Conservation (phyloP, 2,888 invertebrate species). For the Ctenicera cuprea region DNA sequence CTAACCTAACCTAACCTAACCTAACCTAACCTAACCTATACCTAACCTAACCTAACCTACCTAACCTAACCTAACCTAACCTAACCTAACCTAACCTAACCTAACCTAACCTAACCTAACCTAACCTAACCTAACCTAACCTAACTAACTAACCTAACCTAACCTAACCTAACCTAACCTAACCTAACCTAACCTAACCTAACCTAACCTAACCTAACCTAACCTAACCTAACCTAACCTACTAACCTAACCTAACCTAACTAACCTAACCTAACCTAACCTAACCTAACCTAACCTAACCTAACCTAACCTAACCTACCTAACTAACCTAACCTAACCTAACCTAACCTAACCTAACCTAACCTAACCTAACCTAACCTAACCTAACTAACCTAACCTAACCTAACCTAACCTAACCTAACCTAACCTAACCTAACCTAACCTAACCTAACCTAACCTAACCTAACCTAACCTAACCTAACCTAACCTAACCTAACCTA, state of each 20-base stretch:
- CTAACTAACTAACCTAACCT: constrained; percentile 58
- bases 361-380: constrained; percentile 31
- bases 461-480: constrained; percentile 61
- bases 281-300: constrained; percentile 32
- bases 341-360: constrained; percentile 31
- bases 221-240: too few species aligned
- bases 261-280: constrained; percentile 32
- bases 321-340: constrained; percentile 28
- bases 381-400: constrained; percentile 27
- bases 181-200: constrained; percentile 55
- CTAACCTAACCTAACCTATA: too few species aligned
- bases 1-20: constrained; percentile 44
- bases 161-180: constrained; percentile 59
- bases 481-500: constrained; percentile 28
- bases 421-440: constrained; percentile 56
- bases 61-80: constrained; percentile 44
- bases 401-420: constrained; percentile 31
- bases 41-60: too few species aligned
- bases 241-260: constrained; percentile 11
- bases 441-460: constrained; percentile 60
- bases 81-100: constrained; percentile 46
- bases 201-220: constrained; percentile 52
- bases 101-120: constrained; percentile 46
- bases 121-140: constrained; percentile 45
- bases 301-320: constrained; percentile 25